These are phyloP conservation scores for Crematogaster levior DNA, from an alignment of 2,888 invertebrate genomes.

Conservation along the genomic window DNA sequence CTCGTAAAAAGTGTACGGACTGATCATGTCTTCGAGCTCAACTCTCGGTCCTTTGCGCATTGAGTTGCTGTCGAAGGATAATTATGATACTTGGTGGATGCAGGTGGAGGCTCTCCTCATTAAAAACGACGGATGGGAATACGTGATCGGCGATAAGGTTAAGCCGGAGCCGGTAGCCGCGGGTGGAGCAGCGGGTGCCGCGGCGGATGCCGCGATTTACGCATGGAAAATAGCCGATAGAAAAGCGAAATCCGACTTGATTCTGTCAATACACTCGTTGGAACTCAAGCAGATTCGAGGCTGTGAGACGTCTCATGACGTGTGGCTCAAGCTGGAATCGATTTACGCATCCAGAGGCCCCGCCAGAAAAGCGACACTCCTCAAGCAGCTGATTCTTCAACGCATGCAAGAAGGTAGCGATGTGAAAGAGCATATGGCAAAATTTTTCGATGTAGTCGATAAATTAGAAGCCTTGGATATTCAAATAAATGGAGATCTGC, in stretches of 20 bases:
- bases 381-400: conserved; percentile 50
- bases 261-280: neutral
- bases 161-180: no score
- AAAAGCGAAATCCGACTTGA: conserved; percentile 11
- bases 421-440: conserved; percentile 48
- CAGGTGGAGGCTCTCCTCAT: conserved; percentile 4
- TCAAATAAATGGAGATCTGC: conserved; percentile 34
- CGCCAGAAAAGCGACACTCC: conserved; percentile 22
- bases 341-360: conserved; percentile 33
- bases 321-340: conserved; percentile 22
- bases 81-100: neutral
- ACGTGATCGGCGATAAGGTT: no score
- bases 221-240: no score
- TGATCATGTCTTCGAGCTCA: no score
- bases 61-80: neutral
- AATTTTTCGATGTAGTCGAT: conserved; percentile 52
- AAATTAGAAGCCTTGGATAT: conserved; percentile 49
- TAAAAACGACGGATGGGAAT: conserved; percentile 18
- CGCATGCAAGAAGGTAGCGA: conserved; percentile 36
- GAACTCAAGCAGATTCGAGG: conserved; percentile 3
- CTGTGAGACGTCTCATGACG: conserved; percentile 16
- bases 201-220: neutral
- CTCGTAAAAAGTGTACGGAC: no score
- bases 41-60: neutral
- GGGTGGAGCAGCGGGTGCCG: no score